Evolutionary conservation across 92 coral and sea anemone genomes (phyloP).

Genomic region (Palythoa grandis): DNA sequence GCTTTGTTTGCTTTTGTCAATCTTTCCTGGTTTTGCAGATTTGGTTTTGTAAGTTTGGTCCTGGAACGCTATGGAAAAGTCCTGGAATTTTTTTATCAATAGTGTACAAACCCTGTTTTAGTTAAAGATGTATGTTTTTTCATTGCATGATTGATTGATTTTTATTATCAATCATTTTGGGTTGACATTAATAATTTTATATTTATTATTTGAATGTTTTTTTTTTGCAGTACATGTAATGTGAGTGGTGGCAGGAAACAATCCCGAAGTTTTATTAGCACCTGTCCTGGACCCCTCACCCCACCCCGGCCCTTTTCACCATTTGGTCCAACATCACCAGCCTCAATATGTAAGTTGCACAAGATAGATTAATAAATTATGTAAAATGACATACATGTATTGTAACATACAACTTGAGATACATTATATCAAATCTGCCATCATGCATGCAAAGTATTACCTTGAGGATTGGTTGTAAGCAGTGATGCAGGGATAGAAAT

Average conservation of each 20-base stretch:
- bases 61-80: too few relatives aligned
- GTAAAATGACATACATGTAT: neutral
- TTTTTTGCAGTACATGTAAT: constrained; percentile 55
- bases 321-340: constrained; percentile 59
- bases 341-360: constrained; percentile 43
- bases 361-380: neutral
- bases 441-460: too few relatives aligned
- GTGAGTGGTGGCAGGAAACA: constrained; percentile 57
- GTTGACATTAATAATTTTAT: neutral
- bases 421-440: too few relatives aligned
- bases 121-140: neutral
- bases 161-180: neutral
- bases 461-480: too few relatives aligned
- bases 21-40: too few relatives aligned
- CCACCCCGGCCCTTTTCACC: constrained; percentile 57
- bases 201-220: neutral
- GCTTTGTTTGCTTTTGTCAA: too few relatives aligned
- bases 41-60: too few relatives aligned
- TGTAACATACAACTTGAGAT: too few relatives aligned
- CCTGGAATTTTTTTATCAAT: too few relatives aligned
- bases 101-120: too few relatives aligned
- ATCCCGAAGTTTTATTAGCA: constrained; percentile 64
- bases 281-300: constrained; percentile 49
- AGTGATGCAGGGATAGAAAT: too few relatives aligned
- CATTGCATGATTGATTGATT: neutral